Evolutionary conservation across 1,140 invertebrate genomes (phyloP), one percentile per base, ranked within the genome.

Genomic region (Dreissena rostriformis): DNA sequence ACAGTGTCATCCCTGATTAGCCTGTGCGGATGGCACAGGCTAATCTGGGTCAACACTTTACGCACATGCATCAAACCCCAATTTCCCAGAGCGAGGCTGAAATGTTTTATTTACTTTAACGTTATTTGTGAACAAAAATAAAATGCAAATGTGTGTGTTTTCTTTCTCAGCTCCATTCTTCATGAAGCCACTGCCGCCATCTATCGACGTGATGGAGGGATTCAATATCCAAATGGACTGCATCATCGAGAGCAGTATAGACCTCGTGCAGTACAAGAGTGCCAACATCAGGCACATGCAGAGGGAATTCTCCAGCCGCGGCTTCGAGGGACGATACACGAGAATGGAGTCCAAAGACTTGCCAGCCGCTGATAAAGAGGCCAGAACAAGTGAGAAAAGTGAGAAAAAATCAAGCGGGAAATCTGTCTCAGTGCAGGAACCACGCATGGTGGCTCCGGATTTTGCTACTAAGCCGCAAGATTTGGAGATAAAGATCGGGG

Each of bases 191-290:
- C 84, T 92, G 52, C 92, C 92, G 52, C 85, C 81, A 10, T 90
- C 90, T 57, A 88, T 92, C 29, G 92, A 92, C 39, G 89, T 91
- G 28, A 91, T 91, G 88, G 88, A 90, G 82, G 91, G 91, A 28
- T 88, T 88, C 55, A 88, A 91, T 74, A 85, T 91, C 14, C 85
- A 90, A 19, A 88, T 91, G 67, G 91, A 92, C 88, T 92, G 91
- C 81, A 88, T 89, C 52, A 85, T 91, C 11, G 89, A 91, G 70
- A 86, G 89, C 14, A 88, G 89, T 22, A 86, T 91, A 29, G 89
- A 90, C 49, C 83, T 91, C 29, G 76, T 90, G 0, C 82, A 86
- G 52, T 87, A 53, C 78, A 77, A 86, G 29, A 70, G 68, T 19
- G 65, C 85, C 14, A 86, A 86, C 26, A 65, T 73, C 19, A 86